Evolutionary conservation across 1,140 invertebrate genomes (phyloP).

Genomic region (Homalodisca vitripennis): DNA sequence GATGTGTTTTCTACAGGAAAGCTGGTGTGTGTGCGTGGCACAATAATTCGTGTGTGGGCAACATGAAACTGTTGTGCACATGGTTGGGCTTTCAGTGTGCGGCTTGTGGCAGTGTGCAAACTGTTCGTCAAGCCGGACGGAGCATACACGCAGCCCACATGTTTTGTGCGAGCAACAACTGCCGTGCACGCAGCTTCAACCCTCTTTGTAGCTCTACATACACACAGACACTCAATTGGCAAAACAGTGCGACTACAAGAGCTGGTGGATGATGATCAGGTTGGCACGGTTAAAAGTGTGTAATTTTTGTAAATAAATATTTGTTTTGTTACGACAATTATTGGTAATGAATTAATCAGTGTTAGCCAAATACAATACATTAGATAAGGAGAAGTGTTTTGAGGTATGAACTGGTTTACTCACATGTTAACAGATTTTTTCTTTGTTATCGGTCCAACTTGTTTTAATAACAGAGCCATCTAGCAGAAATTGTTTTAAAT

Average conservation of each 20-base stretch:
- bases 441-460: too few relatives aligned
- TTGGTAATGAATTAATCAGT: too few relatives aligned
- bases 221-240: conserved; percentile 72
- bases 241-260: conserved; percentile 82
- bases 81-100: conserved; percentile 78
- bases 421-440: too few relatives aligned
- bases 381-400: too few relatives aligned
- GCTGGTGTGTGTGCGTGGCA: conserved; percentile 80
- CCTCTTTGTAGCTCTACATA: conserved; percentile 64
- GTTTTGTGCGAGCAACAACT: conserved; percentile 56
- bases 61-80: conserved; percentile 69
- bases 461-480: too few relatives aligned
- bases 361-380: too few relatives aligned
- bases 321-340: too few relatives aligned
- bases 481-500: too few relatives aligned
- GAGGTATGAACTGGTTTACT: too few relatives aligned
- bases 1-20: conserved; percentile 76
- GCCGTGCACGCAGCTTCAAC: conserved; percentile 62
- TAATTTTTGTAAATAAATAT: too few relatives aligned
- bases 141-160: conserved; percentile 56
- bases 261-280: conserved; percentile 60
- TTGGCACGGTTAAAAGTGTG: too few relatives aligned
- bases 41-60: conserved; percentile 80
- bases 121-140: conserved; percentile 62
- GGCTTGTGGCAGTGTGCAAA: conserved; percentile 64